phyloP scores from a whole-genome alignment of 1,140 invertebrate genomes.

The Plectrocnemia conspersa region DNA sequence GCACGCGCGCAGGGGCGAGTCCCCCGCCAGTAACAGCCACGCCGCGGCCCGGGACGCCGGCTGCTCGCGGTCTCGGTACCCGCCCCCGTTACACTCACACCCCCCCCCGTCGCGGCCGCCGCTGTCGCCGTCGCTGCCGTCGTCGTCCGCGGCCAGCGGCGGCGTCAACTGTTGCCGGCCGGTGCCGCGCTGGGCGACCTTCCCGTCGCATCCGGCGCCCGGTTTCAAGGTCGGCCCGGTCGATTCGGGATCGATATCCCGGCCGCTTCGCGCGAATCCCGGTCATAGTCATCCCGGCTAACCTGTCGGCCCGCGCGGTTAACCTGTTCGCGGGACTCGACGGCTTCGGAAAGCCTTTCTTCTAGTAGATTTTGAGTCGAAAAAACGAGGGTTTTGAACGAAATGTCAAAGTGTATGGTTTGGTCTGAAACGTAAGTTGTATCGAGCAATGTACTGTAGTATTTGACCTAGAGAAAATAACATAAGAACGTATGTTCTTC shows the following conservation, averaged over 20 bases:
- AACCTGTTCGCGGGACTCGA: background rate
- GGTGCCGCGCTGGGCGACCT: background rate
- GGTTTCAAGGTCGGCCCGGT: background rate
- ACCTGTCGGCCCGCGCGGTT: background rate
- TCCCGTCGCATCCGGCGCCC: background rate
- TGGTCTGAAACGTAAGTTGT: too few relatives aligned
- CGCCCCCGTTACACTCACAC: background rate
- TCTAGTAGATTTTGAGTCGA: too few relatives aligned
- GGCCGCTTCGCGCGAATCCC: slow-evolving; percentile 1
- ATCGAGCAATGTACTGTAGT: too few relatives aligned
- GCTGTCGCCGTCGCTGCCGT: too few relatives aligned
- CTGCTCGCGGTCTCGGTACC: background rate
- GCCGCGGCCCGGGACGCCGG: background rate
- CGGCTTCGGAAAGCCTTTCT: too few relatives aligned
- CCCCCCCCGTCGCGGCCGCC: background rate
- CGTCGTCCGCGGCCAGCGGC: background rate
- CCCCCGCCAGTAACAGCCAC: slow-evolving; percentile 8
- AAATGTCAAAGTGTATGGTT: too few relatives aligned
- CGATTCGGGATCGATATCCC: background rate
- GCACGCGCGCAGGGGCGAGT: slow-evolving; percentile 10
- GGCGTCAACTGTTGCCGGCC: background rate
- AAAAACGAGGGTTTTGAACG: too few relatives aligned
- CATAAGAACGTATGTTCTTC: too few relatives aligned
- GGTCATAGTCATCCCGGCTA: slow-evolving; percentile 8
- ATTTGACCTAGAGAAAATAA: too few relatives aligned